Evolutionary conservation across 2,888 invertebrate species (phyloP).

Genomic region (Heterodera filipjevi): DNA sequence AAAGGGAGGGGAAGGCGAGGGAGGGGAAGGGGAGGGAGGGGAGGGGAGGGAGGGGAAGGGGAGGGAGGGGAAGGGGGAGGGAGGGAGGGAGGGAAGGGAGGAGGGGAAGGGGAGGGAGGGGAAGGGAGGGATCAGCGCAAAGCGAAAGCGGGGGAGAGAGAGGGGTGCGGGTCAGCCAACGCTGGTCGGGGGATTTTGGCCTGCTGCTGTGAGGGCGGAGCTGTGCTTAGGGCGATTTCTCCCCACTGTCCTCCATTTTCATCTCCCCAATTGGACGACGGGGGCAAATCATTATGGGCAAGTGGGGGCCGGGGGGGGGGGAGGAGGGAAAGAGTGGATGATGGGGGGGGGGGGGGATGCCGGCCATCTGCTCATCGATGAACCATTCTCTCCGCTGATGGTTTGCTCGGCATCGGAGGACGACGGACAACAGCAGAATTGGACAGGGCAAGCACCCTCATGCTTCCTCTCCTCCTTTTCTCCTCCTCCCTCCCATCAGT

Average conservation of each 20-base stretch:
- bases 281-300: constrained; percentile 16
- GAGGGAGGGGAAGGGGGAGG: too few relatives aligned
- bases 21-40: too few relatives aligned
- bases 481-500: background rate
- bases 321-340: background rate
- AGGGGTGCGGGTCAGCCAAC: constrained; percentile 4
- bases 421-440: background rate
- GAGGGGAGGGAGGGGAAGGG: too few relatives aligned
- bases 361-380: constrained; percentile 10
- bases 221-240: constrained; percentile 10
- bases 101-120: too few relatives aligned
- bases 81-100: too few relatives aligned
- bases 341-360: background rate
- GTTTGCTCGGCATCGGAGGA: constrained; percentile 7
- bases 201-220: constrained; percentile 18
- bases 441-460: background rate
- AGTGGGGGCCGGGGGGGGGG: background rate
- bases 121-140: constrained; percentile 4
- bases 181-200: background rate
- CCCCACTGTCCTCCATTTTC: constrained; percentile 10
- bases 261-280: constrained; percentile 5
- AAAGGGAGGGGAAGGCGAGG: too few relatives aligned
- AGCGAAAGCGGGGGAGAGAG: background rate
- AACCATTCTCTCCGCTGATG: constrained; percentile 4
- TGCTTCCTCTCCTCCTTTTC: background rate